These are phyloP conservation scores for Varanus komodoensis DNA, from an alignment of 2,113 vertebrate genomes.

Conservation along the genomic window DNA sequence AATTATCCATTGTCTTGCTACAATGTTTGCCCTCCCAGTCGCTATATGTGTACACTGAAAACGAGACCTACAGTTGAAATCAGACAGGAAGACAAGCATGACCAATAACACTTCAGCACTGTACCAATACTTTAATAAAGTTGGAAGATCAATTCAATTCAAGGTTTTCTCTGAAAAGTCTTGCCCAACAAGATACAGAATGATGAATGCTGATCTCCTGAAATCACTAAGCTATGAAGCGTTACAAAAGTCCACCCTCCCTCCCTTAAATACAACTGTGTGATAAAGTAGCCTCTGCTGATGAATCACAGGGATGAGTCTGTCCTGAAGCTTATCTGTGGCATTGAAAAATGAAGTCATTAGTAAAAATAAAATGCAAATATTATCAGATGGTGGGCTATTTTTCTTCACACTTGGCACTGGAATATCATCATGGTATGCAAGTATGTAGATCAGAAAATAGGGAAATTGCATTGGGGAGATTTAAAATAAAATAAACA, in stretches of 20 bases:
- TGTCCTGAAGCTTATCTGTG: constrained; percentile 65
- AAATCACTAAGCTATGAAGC: constrained; percentile 74
- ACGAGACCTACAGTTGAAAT: constrained; percentile 22
- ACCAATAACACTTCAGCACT: constrained; percentile 37
- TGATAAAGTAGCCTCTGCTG: constrained; percentile 69
- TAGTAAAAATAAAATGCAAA: constrained; percentile 77
- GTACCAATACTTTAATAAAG: constrained; percentile 58
- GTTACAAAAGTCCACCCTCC: constrained; percentile 50
- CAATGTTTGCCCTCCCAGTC: constrained; percentile 28
- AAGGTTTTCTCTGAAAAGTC: constrained; percentile 52
- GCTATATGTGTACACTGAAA: constrained; percentile 20
- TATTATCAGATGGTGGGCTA: constrained; percentile 61
- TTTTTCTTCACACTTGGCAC: constrained; percentile 63
- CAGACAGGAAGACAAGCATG: neutral
- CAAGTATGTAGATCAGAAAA: constrained; percentile 27
- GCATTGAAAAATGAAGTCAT: constrained; percentile 76
- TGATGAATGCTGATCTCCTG: constrained; percentile 77
- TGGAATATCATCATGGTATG: constrained; percentile 45
- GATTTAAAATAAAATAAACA: neutral
- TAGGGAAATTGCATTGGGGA: constrained; percentile 40
- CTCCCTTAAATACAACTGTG: constrained; percentile 55
- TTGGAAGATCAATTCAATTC: constrained; percentile 67
- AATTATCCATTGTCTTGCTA: constrained; percentile 25
- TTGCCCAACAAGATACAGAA: constrained; percentile 65
- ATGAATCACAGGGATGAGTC: constrained; percentile 69